A percentile compares a stretch with the other conserved stretches of the same genome.
These are phyloP conservation scores for Cryptoprocta ferox DNA, from an alignment of 2,797 vertebrate species.

Conservation along the genomic window DNA sequence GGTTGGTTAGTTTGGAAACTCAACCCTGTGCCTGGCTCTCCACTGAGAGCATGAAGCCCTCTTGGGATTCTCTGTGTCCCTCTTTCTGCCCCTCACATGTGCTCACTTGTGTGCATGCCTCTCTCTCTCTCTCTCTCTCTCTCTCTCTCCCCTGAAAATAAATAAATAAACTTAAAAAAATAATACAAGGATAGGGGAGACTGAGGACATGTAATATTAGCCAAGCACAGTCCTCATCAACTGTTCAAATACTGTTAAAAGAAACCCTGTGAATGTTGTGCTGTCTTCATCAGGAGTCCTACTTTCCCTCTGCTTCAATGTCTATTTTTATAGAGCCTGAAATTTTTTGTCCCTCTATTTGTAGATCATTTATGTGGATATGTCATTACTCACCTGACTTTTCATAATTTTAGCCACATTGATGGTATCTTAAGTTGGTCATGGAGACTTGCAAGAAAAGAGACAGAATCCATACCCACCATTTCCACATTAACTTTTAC, in stretches of 20 bases:
- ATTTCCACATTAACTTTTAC: neutral
- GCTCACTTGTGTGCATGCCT: no score
- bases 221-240: neutral
- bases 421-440: neutral
- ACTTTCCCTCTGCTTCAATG: neutral
- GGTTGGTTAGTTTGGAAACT: no score
- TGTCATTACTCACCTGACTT: neutral
- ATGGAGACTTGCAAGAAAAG: neutral
- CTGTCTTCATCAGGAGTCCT: neutral
- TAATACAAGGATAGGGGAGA: neutral
- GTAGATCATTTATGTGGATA: neutral
- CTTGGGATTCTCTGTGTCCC: no score
- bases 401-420: neutral
- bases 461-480: neutral
- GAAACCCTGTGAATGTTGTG: neutral
- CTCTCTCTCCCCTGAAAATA: no score
- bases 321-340: neutral
- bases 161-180: neutral
- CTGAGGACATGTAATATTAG: neutral
- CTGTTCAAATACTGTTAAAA: neutral
- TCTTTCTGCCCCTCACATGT: no score
- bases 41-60: no score
- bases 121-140: no score
- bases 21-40: no score
- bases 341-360: neutral